Conservation (phyloP, 2,888 invertebrate species). For the Rhogogaster chlorosoma region DNA sequence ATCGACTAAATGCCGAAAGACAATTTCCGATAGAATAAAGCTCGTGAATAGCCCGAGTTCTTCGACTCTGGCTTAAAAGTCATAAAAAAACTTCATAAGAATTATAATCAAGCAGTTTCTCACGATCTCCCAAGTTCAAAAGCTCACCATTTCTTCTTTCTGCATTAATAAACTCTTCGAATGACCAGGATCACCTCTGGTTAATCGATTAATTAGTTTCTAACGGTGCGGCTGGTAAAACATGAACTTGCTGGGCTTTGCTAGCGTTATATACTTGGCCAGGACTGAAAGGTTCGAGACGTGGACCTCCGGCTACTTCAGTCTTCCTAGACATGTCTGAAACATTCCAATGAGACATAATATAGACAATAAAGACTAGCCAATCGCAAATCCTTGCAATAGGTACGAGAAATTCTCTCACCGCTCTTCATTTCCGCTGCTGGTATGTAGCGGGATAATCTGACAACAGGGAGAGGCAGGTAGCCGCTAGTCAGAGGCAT, state of each 20-base stretch:
- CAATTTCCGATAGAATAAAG: background rate
- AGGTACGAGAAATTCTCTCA: conserved; percentile 58
- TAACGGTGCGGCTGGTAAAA: conserved; percentile 80
- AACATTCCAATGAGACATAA: background rate
- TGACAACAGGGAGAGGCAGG: conserved; percentile 92
- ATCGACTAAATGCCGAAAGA: background rate
- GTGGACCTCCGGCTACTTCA: conserved; percentile 83
- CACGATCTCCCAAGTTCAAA: background rate
- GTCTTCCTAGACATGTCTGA: conserved; percentile 78
- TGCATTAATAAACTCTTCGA: background rate
- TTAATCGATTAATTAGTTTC: conserved; percentile 65
- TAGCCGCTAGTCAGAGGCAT: conserved; percentile 96
- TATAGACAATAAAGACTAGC: background rate
- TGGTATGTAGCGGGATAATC: conserved; percentile 94
- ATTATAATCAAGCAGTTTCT: background rate
- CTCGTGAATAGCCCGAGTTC: background rate
- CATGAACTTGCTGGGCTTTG: conserved; percentile 94
- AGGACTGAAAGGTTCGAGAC: conserved; percentile 92
- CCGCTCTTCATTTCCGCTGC: conserved; percentile 80
- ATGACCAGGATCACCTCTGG: background rate
- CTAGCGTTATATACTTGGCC: conserved; percentile 97
- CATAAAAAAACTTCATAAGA: background rate
- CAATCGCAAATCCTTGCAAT: background rate
- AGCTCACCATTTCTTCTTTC: background rate
- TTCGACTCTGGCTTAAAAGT: background rate